Percentiles rank a stretch among this genome's conserved stretches.
These are phyloP conservation scores for Drosophila murphyi DNA, from an alignment of 1,140 invertebrate species.

Conservation along the genomic window DNA sequence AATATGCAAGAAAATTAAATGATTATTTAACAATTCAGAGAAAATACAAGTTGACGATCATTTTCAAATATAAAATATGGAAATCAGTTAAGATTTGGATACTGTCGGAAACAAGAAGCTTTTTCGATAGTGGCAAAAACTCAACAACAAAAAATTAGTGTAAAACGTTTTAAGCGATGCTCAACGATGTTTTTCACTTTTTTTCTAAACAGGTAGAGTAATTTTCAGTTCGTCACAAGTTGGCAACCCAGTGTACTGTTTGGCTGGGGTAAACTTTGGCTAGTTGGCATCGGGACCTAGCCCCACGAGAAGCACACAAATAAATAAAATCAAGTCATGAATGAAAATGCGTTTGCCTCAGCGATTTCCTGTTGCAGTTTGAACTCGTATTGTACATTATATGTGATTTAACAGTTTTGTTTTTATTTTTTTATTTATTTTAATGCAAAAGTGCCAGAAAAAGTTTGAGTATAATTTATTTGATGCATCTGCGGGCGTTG, in stretches of 20 bases:
- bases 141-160: no score
- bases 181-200: no score
- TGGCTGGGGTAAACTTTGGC: constrained; percentile 15
- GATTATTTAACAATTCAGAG: no score
- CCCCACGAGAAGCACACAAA: constrained; percentile 33
- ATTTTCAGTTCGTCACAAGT: background rate
- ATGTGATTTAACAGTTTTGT: background rate
- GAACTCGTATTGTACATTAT: constrained; percentile 12
- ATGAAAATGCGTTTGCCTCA: constrained; percentile 80
- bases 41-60: no score
- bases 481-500: constrained; percentile 53
- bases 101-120: no score
- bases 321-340: constrained; percentile 81
- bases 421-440: background rate
- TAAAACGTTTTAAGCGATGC: no score
- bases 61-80: no score
- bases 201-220: background rate
- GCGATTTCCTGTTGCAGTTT: constrained; percentile 70
- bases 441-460: constrained; percentile 44
- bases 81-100: no score
- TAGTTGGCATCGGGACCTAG: constrained; percentile 4
- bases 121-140: no score
- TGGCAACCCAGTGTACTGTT: constrained; percentile 2
- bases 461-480: constrained; percentile 65
- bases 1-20: no score